A percentile compares a stretch with the other conserved stretches of the same genome.
These are phyloP conservation scores for Drosophila nannoptera DNA, from an alignment of 1,140 invertebrate genomes.

Conservation along the genomic window DNA sequence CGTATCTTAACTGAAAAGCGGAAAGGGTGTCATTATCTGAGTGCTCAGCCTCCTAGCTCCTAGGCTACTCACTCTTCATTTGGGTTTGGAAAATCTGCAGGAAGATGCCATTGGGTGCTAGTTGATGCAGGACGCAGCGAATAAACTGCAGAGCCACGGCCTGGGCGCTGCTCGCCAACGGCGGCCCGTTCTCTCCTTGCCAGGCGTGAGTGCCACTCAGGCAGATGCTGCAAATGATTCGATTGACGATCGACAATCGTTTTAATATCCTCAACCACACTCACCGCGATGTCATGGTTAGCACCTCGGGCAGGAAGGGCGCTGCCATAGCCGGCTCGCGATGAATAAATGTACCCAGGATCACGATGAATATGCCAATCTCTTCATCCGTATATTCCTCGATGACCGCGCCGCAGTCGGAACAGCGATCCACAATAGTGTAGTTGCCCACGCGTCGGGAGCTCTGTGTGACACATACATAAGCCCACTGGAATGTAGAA, in stretches of 20 bases:
- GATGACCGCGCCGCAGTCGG: conserved; percentile 89
- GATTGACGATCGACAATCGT: neutral
- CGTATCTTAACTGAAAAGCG: conserved; percentile 66
- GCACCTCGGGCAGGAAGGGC: conserved; percentile 93
- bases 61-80: conserved; percentile 84
- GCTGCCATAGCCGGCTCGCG: conserved; percentile 96
- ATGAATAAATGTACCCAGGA: conserved; percentile 96
- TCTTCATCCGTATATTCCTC: conserved; percentile 99
- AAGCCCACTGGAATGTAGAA: neutral
- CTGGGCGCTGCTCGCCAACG: conserved; percentile 91
- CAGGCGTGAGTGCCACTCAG: conserved; percentile 90
- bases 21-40: neutral
- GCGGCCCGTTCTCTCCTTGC: conserved; percentile 93
- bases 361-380: conserved; percentile 95
- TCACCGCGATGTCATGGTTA: conserved; percentile 92
- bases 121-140: conserved; percentile 96
- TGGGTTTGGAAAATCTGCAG: conserved; percentile 96
- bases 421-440: conserved; percentile 84
- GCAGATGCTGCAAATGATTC: conserved; percentile 82
- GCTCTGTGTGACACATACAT: conserved; percentile 80
- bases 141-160: conserved; percentile 98
- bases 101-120: conserved; percentile 97
- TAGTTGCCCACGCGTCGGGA: conserved; percentile 85
- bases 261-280: neutral
- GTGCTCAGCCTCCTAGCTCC: neutral